These are phyloP conservation scores for Acanthornis magna DNA, from an alignment of 2,797 vertebrate species.

Conservation along the genomic window DNA sequence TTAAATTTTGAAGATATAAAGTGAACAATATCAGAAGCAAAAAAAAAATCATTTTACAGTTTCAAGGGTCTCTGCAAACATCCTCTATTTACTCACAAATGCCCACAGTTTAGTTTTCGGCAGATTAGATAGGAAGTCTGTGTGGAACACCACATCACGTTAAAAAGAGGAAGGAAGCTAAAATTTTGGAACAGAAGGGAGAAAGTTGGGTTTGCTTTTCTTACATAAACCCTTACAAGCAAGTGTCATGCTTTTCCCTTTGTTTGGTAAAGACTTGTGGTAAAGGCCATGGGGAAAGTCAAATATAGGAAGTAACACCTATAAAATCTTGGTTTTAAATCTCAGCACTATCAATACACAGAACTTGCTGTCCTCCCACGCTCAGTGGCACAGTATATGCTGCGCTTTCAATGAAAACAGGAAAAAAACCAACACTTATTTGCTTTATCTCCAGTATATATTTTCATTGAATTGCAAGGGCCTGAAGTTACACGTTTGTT, in stretches of 20 bases:
- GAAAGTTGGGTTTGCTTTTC: neutral
- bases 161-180: conserved; percentile 25
- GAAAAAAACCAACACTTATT: neutral
- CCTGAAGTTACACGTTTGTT: neutral
- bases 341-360: neutral
- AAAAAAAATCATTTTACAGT: neutral
- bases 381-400: neutral
- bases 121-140: neutral
- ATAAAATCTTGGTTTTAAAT: conserved; percentile 9
- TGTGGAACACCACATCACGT: neutral
- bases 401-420: conserved; percentile 51
- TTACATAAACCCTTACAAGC: neutral
- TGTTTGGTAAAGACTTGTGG: neutral
- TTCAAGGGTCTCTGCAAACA: neutral
- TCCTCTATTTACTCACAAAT: neutral
- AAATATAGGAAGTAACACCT: conserved; percentile 1
- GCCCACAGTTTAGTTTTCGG: neutral
- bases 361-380: neutral
- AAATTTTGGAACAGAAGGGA: neutral
- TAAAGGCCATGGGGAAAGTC: neutral
- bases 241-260: neutral
- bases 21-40: neutral
- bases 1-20: neutral
- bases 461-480: neutral
- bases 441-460: neutral